Conservation (phyloP, 2,113 vertebrate genomes). For the Euleptes europaea region DNA sequence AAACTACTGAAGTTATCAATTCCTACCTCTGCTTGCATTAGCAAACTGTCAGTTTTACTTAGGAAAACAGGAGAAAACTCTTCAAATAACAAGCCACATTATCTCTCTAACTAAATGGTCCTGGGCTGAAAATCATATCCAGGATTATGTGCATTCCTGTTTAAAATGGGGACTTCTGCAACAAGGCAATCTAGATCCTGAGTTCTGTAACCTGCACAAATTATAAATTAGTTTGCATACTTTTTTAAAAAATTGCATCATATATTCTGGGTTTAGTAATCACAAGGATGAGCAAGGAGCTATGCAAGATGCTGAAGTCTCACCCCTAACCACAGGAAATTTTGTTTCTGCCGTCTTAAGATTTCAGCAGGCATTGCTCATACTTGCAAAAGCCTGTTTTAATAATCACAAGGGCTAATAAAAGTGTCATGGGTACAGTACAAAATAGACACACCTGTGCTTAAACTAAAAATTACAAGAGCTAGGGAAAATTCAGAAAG, state of each 20-base stretch:
- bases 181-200: no score
- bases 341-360: neutral
- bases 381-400: neutral
- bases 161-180: neutral
- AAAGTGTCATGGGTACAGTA: neutral
- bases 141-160: neutral
- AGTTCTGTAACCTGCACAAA: neutral
- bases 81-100: neutral
- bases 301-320: neutral
- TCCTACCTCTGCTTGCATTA: neutral
- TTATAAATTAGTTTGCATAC: neutral
- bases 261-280: neutral
- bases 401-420: neutral
- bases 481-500: no score
- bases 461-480: no score
- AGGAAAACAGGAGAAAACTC: neutral
- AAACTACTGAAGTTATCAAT: neutral
- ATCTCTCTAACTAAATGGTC: neutral
- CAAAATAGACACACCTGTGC: no score
- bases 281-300: neutral
- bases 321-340: neutral
- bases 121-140: neutral
- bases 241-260: neutral
- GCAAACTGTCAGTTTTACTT: neutral
- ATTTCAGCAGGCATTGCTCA: neutral